A percentile compares a stretch with the other conserved stretches of the same genome.
Evolutionary conservation across 2,888 invertebrate species (phyloP).

Genomic region (Axea sp.): DNA sequence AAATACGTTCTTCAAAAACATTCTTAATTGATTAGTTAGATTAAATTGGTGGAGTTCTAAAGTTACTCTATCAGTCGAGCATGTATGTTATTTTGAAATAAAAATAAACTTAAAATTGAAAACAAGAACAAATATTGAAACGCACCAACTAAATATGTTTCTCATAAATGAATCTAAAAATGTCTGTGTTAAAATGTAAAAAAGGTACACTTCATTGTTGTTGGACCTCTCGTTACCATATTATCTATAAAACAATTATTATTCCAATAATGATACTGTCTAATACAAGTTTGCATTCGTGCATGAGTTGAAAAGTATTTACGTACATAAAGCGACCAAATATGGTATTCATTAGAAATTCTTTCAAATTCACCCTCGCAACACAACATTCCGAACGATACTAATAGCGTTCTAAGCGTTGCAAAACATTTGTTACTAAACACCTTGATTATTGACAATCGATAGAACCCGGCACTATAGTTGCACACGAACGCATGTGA

Average conservation of each 20-base stretch:
- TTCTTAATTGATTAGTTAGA: too few species aligned
- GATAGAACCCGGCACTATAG: slow-evolving; percentile 51
- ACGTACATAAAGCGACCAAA: slow-evolving; percentile 55
- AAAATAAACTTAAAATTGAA: too few species aligned
- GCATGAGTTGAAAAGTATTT: slow-evolving; percentile 22
- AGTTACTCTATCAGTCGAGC: too few species aligned
- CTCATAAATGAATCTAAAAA: slow-evolving; percentile 29
- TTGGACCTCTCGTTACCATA: background rate
- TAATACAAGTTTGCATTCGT: slow-evolving; percentile 6
- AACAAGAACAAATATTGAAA: slow-evolving; percentile 7
- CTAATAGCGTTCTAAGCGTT: slow-evolving; percentile 47
- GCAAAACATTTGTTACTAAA: slow-evolving; percentile 62
- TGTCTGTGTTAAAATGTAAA: slow-evolving; percentile 7
- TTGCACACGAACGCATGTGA: slow-evolving; percentile 33
- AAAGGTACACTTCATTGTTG: slow-evolving; percentile 9
- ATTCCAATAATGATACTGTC: too few species aligned
- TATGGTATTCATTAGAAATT: slow-evolving; percentile 39
- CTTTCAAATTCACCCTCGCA: slow-evolving; percentile 30
- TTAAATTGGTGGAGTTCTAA: too few species aligned
- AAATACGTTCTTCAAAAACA: too few species aligned
- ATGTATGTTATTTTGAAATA: too few species aligned
- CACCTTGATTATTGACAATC: slow-evolving; percentile 64
- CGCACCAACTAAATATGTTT: slow-evolving; percentile 45
- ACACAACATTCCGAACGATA: slow-evolving; percentile 43
- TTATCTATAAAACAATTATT: background rate